Conservation (phyloP, 1,140 invertebrate genomes). For the Aphaenogaster floridana region DNA sequence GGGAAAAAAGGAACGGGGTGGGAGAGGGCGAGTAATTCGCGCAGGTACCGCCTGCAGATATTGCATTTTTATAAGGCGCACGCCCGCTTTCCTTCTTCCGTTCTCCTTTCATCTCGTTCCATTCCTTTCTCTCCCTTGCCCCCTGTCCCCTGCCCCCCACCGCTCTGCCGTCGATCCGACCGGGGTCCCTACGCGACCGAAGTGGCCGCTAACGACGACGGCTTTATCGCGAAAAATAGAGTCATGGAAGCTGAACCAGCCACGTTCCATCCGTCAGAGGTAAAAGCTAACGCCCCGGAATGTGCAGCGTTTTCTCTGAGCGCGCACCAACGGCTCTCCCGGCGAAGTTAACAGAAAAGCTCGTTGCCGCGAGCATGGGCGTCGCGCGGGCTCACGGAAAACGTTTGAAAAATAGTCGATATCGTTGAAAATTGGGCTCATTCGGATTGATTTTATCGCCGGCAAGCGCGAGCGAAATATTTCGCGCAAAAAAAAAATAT, state of each 20-base stretch:
- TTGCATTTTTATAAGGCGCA: constrained; percentile 76
- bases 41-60: constrained; percentile 70
- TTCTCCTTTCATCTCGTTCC: constrained; percentile 3
- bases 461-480: constrained; percentile 10
- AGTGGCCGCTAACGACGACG: constrained; percentile 68
- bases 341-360: constrained; percentile 43
- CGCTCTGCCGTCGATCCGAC: constrained; percentile 3
- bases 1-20: not conserved
- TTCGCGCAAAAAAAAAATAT: constrained; percentile 1
- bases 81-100: not conserved
- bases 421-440: constrained; percentile 36
- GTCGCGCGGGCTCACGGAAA: not conserved
- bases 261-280: constrained; percentile 50
- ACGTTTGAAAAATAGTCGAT: constrained; percentile 44
- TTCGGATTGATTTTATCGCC: constrained; percentile 55
- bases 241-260: constrained; percentile 31
- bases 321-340: constrained; percentile 4
- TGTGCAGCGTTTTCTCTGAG: constrained; percentile 37
- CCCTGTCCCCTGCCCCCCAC: not conserved
- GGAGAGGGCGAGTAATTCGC: constrained; percentile 68
- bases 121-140: not conserved
- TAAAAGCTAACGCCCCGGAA: constrained; percentile 52
- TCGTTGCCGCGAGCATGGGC: not conserved
- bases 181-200: constrained; percentile 4
- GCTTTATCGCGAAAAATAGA: constrained; percentile 63